These are phyloP conservation scores for Drosophila hydei DNA, from an alignment of 1,140 invertebrate species.

Conservation along the genomic window DNA sequence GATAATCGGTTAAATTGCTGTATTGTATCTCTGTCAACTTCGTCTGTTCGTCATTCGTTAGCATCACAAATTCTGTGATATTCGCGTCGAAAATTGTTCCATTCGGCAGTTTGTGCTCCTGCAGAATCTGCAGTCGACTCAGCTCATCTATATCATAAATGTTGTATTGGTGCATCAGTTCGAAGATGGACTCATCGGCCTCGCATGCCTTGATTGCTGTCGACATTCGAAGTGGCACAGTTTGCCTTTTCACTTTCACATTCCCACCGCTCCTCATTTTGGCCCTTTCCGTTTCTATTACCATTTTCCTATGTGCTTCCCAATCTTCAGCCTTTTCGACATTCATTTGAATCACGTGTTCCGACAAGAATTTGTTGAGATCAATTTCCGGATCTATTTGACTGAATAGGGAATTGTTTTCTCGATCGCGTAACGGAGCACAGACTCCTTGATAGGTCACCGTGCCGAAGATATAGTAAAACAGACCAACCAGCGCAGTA, in stretches of 20 bases:
- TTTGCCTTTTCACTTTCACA: background rate
- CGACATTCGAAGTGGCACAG: constrained; percentile 63
- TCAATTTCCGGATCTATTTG: constrained; percentile 87
- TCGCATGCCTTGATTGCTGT: constrained; percentile 87
- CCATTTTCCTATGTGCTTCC: no score
- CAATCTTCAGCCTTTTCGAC: no score
- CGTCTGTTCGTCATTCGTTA: constrained; percentile 85
- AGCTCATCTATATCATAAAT: constrained; percentile 67
- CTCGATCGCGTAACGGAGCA: constrained; percentile 90
- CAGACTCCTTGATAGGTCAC: constrained; percentile 89
- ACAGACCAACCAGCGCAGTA: constrained; percentile 88
- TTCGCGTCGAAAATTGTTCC: constrained; percentile 77
- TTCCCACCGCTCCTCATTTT: background rate
- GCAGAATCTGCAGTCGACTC: constrained; percentile 38
- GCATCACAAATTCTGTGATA: constrained; percentile 84
- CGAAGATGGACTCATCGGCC: constrained; percentile 90
- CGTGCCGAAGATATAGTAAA: constrained; percentile 90
- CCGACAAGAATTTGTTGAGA: constrained; percentile 83
- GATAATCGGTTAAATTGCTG: constrained; percentile 83
- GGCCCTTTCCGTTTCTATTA: background rate
- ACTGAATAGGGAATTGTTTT: constrained; percentile 87
- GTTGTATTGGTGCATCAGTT: constrained; percentile 85
- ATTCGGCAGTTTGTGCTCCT: constrained; percentile 62
- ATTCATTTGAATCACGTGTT: background rate
- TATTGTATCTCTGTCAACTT: constrained; percentile 85